phyloP scores from a whole-genome alignment of 2,113 vertebrate species.

The Perccottus glenii region DNA sequence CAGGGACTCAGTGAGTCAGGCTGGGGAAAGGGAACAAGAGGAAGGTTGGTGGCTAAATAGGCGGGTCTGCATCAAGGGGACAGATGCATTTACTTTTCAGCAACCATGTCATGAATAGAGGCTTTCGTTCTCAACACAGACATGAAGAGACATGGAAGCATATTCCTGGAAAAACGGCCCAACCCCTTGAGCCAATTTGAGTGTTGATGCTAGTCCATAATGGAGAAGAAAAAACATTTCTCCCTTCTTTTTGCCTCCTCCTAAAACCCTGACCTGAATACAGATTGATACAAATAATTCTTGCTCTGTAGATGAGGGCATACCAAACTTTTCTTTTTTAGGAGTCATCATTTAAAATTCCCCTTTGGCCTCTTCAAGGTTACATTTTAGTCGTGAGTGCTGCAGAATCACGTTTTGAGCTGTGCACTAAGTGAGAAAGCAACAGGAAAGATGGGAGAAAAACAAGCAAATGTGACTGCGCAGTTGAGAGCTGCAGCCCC shows the following conservation, averaged over 20 bases:
- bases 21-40: constrained; percentile 34
- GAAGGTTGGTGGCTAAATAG: constrained; percentile 14
- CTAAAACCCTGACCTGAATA: constrained; percentile 79
- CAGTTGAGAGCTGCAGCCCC: constrained; percentile 75
- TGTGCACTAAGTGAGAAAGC: constrained; percentile 40
- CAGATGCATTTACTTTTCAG: constrained; percentile 7
- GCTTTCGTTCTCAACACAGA: constrained; percentile 60
- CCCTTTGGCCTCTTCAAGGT: constrained; percentile 52
- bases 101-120: constrained; percentile 39
- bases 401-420: constrained; percentile 47
- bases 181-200: constrained; percentile 75
- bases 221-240: constrained; percentile 73
- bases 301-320: constrained; percentile 45
- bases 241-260: constrained; percentile 45
- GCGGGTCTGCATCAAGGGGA: constrained; percentile 38
- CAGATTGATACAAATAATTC: constrained; percentile 65
- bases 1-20: constrained; percentile 42
- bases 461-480: constrained; percentile 72
- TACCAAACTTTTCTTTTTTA: constrained; percentile 49
- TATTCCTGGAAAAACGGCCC: constrained; percentile 71
- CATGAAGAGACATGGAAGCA: constrained; percentile 63
- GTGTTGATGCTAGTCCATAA: constrained; percentile 76
- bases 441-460: constrained; percentile 49
- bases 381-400: constrained; percentile 48
- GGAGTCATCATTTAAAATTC: constrained; percentile 60